Percentiles rank a stretch among this genome's conserved stretches.
These are phyloP conservation scores for Neogale vison DNA, from an alignment of 2,113 vertebrate species.

Conservation along the genomic window DNA sequence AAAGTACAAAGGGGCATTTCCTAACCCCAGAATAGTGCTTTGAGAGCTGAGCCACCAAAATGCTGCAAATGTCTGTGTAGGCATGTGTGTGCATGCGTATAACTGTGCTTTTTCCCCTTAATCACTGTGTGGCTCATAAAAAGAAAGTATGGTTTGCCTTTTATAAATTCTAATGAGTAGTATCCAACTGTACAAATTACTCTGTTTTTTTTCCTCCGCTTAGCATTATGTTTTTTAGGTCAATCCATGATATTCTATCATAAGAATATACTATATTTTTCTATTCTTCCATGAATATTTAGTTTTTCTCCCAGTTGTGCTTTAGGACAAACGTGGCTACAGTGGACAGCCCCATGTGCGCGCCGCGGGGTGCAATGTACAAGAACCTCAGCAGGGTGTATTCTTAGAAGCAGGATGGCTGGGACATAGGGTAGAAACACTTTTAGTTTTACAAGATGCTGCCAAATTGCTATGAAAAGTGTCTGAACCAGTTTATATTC, in stretches of 20 bases:
- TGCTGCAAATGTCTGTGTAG: not conserved
- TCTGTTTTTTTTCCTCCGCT: not conserved
- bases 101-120: not conserved
- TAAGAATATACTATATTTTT: not conserved
- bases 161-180: not conserved
- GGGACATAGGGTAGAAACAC: not conserved
- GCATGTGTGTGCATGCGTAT: not conserved
- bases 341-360: accelerated
- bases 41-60: not conserved
- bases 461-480: constrained; percentile 20
- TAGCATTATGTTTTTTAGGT: not conserved
- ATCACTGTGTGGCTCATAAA: not conserved
- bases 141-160: not conserved
- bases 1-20: not conserved
- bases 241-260: not conserved
- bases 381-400: not conserved
- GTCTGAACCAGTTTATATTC: constrained; percentile 6
- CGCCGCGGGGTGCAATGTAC: not conserved
- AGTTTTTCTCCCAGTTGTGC: not conserved
- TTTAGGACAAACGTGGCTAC: not conserved
- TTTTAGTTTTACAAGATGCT: constrained; percentile 3
- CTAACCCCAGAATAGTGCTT: not conserved
- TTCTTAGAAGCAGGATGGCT: not conserved
- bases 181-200: not conserved
- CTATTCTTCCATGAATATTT: not conserved